phyloP scores from a whole-genome alignment of 2,888 invertebrate genomes.

The Epinotia ramella region DNA sequence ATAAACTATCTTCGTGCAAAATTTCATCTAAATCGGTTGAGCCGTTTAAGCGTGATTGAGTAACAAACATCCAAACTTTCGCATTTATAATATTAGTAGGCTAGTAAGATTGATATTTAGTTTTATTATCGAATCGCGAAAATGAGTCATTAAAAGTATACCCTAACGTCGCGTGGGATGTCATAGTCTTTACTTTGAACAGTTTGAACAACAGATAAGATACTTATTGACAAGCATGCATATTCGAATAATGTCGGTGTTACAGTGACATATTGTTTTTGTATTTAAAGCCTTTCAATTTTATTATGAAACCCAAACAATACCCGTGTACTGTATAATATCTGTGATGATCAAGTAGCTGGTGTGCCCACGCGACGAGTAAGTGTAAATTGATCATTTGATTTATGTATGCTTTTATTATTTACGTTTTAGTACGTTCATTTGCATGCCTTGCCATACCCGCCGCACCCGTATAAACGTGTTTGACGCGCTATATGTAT shows the following conservation, averaged over 20 bases:
- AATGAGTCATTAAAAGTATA: too few species aligned
- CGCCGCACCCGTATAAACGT: conserved; percentile 50
- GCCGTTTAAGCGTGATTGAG: too few species aligned
- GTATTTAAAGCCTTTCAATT: conserved; percentile 29
- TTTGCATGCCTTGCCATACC: conserved; percentile 44
- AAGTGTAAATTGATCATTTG: conserved; percentile 66
- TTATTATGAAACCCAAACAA: conserved; percentile 44
- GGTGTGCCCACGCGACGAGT: conserved; percentile 60
- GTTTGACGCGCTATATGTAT: conserved; percentile 48
- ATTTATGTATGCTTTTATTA: conserved; percentile 66
- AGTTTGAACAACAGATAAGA: too few species aligned
- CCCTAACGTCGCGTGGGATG: conserved; percentile 11
- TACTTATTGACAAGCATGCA: background rate
- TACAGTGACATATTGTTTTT: conserved; percentile 36
- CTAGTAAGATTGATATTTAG: too few species aligned
- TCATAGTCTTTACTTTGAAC: conserved; percentile 4
- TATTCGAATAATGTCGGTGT: conserved; percentile 22
- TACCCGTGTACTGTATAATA: conserved; percentile 51
- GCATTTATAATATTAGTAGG: too few species aligned
- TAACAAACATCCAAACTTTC: too few species aligned
- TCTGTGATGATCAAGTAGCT: conserved; percentile 62
- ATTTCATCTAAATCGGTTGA: too few species aligned
- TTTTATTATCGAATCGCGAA: too few species aligned
- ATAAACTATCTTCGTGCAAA: too few species aligned
- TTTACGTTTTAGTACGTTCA: conserved; percentile 57